Conservation (phyloP, 1,140 invertebrate genomes). For the Cephus cinctus region DNA sequence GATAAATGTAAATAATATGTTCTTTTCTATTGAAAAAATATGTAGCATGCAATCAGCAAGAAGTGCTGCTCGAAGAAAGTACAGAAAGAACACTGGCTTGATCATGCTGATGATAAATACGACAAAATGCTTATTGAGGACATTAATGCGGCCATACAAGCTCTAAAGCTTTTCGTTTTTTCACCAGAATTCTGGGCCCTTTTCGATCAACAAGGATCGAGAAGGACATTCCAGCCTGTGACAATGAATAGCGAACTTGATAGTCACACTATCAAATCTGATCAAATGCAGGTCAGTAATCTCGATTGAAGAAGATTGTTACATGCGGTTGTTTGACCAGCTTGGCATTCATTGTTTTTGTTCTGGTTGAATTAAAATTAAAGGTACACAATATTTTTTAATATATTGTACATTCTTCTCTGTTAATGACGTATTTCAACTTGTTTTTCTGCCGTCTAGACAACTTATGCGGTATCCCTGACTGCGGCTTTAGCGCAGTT, state of each 20-base stretch:
- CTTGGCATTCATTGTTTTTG: slow-evolving; percentile 84
- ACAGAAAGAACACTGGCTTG: slow-evolving; percentile 73
- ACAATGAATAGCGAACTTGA: slow-evolving; percentile 83
- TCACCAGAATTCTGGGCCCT: slow-evolving; percentile 90
- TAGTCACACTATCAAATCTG: slow-evolving; percentile 72
- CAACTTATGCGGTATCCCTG: slow-evolving; percentile 68
- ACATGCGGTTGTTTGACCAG: slow-evolving; percentile 82
- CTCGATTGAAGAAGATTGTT: slow-evolving; percentile 80
- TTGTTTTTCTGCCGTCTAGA: slow-evolving; percentile 50
- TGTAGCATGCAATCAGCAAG: slow-evolving; percentile 45
- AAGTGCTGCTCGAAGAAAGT: slow-evolving; percentile 51
- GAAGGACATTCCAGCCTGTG: slow-evolving; percentile 93
- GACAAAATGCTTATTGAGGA: slow-evolving; percentile 70
- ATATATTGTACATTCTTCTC: slow-evolving; percentile 1
- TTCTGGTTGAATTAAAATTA: slow-evolving; percentile 76
- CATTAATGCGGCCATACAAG: slow-evolving; percentile 69
- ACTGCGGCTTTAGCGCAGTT: slow-evolving; percentile 62
- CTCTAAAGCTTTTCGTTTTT: slow-evolving; percentile 78
- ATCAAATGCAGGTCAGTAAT: slow-evolving; percentile 89
- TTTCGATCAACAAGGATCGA: slow-evolving; percentile 85
- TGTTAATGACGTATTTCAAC: background rate
- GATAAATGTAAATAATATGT: too few species aligned
- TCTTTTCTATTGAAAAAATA: too few species aligned
- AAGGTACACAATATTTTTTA: slow-evolving; percentile 56
- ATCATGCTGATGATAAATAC: slow-evolving; percentile 73